Evolutionary conservation across 2,113 vertebrate species (phyloP), one percentile per base, ranked within the genome.

Genomic region (Lycaon pictus): DNA sequence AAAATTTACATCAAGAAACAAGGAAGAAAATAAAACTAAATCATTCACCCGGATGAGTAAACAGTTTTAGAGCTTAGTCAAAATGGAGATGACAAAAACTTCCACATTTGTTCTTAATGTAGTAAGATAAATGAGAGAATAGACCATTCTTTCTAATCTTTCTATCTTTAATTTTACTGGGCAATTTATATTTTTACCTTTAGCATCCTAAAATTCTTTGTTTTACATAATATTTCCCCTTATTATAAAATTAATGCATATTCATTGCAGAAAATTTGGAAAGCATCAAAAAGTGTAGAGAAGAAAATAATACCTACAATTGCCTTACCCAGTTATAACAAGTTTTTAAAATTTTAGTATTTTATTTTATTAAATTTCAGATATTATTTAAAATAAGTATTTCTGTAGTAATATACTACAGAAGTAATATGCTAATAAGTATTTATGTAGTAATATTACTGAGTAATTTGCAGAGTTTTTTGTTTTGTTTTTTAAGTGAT

Each of bases 11-110:
- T 80, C 48, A 86, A 11, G 32, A 53, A 63, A 32, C 12, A 76
- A 35, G n/a, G 96, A 96, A 74, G 13, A 0, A n/a, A 76, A 92
- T 53, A 20, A 88, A 88, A 72, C 84, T 96, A 90, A 97, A 96
- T 65, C 35, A 90, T 63, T 96, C 0, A 17, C 29, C 7, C 20
- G 23, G 60, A 55, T 22, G 63, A 91, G 67, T 67, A 88, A 98
- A 74, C 3, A 43, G 43, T 65, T 85, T 97, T 95, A 93, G 5
- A 95, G 79, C 0, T 27, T 11, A 82, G 48, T 95, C 27, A 22
- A 69, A 23, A 79, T 7, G 90, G 60, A 92, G 29, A 15, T 84
- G 3, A 93, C 16, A 96, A 93, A 77, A 53, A 48, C 17, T 71
- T 25, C 76, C 88, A 25, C 9, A 53, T 72, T 56, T 29, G 3